These are phyloP conservation scores for Vireo altiloquus DNA, from an alignment of 2,113 vertebrate genomes.

Conservation along the genomic window DNA sequence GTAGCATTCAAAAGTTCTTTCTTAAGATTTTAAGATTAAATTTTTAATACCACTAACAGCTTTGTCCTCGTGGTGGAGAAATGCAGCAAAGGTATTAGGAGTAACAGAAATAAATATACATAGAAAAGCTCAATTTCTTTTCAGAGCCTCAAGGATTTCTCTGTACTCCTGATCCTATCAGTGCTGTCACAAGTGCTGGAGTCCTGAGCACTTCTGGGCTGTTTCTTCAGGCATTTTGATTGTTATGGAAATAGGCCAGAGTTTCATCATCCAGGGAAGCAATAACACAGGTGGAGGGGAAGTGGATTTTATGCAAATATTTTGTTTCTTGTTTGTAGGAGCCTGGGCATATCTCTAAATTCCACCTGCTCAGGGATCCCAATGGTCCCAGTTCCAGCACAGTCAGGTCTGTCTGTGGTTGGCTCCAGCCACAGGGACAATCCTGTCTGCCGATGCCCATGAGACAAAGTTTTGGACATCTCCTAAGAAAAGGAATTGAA, in stretches of 20 bases:
- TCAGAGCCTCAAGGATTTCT: background rate
- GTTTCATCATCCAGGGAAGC: background rate
- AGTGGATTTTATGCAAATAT: slow-evolving; percentile 20
- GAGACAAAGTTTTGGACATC: background rate
- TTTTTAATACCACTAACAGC: background rate
- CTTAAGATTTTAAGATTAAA: background rate
- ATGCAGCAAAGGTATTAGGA: background rate
- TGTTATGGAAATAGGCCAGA: background rate
- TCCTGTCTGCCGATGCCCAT: background rate
- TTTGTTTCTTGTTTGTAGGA: background rate
- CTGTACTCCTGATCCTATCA: background rate
- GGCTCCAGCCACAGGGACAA: background rate
- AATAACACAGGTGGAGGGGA: background rate
- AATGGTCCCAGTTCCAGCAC: background rate
- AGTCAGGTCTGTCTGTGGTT: fast-evolving
- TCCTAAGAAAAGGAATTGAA: background rate
- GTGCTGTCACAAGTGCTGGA: background rate
- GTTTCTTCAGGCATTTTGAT: background rate
- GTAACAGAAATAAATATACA: background rate
- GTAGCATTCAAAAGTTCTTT: background rate
- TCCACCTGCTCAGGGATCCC: background rate
- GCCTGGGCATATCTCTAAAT: background rate
- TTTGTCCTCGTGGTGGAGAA: background rate
- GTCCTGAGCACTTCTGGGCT: background rate
- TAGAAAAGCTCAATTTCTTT: background rate